A percentile compares a stretch with the other conserved stretches of the same genome.
Conservation (phyloP, 1,140 invertebrate genomes). For the Colletes gigas region DNA sequence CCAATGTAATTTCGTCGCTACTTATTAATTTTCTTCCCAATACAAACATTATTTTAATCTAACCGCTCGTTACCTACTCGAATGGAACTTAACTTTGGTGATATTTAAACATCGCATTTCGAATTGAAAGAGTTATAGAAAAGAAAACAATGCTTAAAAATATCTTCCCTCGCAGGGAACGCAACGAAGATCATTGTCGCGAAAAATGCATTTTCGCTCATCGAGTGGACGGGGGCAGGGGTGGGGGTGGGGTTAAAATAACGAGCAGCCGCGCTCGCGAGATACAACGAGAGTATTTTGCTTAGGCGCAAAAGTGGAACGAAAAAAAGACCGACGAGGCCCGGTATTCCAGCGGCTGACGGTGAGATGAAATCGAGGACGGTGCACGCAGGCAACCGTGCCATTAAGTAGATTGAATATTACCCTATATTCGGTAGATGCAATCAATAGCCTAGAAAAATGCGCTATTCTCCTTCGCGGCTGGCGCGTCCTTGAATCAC, state of each 20-base stretch:
- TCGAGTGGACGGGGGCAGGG: no score
- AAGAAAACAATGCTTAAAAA: no score
- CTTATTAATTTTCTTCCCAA: no score
- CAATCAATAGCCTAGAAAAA: slow-evolving; percentile 71
- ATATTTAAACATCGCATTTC: no score
- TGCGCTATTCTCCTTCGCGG: slow-evolving; percentile 57
- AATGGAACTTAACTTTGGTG: no score
- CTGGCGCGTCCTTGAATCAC: slow-evolving; percentile 53
- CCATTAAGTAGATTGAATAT: slow-evolving; percentile 75
- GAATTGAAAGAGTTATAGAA: no score
- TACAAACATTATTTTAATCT: no score
- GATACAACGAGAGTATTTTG: slow-evolving; percentile 45
- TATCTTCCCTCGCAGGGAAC: no score
- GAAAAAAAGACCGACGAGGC: slow-evolving; percentile 34
- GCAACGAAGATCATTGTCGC: no score
- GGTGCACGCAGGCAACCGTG: slow-evolving; percentile 53
- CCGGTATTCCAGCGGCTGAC: slow-evolving; percentile 43
- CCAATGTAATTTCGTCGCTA: neutral
- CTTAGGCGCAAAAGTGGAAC: slow-evolving; percentile 58
- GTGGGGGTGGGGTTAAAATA: neutral
- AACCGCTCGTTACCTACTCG: no score
- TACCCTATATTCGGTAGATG: slow-evolving; percentile 73
- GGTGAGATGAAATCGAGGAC: slow-evolving; percentile 69
- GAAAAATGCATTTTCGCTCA: slow-evolving; percentile 20
- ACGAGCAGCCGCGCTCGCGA: neutral